These are phyloP conservation scores for Pelobates fuscus DNA, from an alignment of 2,113 vertebrate species.

Conservation along the genomic window DNA sequence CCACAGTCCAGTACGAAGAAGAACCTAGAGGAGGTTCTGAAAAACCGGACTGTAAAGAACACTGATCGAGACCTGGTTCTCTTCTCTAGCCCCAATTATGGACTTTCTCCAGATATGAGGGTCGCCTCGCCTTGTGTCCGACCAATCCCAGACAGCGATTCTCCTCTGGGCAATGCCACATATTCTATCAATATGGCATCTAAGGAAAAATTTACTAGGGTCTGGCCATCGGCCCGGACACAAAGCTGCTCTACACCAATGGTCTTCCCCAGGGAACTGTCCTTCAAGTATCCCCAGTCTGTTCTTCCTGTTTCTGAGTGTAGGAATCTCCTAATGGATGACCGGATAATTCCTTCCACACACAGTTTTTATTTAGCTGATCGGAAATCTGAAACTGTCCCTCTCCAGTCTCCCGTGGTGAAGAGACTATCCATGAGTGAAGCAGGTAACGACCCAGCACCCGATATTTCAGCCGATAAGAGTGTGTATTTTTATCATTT, in stretches of 20 bases:
- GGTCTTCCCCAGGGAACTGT: conserved; percentile 46
- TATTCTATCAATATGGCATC: conserved; percentile 55
- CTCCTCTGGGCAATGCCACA: conserved; percentile 27
- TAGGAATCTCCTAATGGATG: neutral
- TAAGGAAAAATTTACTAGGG: conserved; percentile 54
- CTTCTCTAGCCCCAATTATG: neutral
- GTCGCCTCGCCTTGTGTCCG: conserved; percentile 17
- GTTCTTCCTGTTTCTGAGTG: conserved; percentile 7
- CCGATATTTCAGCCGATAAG: no score
- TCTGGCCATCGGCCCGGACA: conserved; percentile 3
- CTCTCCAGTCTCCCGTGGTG: conserved; percentile 63
- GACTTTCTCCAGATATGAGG: conserved; percentile 30
- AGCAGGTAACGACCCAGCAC: conserved; percentile 52
- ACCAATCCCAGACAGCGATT: neutral
- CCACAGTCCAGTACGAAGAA: conserved; percentile 68
- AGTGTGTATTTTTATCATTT: no score
- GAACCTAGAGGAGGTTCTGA: conserved; percentile 77
- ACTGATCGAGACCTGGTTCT: neutral
- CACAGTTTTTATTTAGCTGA: conserved; percentile 61
- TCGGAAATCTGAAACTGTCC: conserved; percentile 51
- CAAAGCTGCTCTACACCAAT: conserved; percentile 58
- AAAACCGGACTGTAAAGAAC: conserved; percentile 62
- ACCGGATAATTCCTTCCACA: conserved; percentile 42
- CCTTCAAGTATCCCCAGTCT: conserved; percentile 51
- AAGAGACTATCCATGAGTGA: conserved; percentile 70